Percentiles rank a stretch among this genome's conserved stretches.
Conservation (phyloP, 2,888 invertebrate species). For the Synergus umbraculus region DNA sequence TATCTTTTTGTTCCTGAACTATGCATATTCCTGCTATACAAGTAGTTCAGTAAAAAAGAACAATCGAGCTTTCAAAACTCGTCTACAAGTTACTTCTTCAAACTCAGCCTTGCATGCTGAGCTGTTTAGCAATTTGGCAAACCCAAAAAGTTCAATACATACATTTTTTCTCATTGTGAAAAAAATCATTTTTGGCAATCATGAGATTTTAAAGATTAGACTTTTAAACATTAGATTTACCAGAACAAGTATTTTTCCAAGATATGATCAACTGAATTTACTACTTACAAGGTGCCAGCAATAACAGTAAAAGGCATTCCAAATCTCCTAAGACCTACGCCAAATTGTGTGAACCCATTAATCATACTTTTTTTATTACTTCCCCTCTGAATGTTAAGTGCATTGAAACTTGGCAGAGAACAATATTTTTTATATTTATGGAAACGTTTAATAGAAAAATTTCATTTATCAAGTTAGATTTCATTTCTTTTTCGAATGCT, state of each 20-base stretch:
- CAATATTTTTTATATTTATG: neutral
- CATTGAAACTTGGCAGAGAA: constrained; percentile 25
- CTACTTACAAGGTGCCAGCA: neutral
- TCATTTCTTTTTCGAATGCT: neutral
- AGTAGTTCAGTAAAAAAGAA: constrained; percentile 8
- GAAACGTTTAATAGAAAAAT: neutral
- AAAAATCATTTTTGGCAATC: neutral
- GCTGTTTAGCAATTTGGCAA: constrained; percentile 18
- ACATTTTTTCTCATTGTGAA: neutral
- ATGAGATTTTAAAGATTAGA: neutral
- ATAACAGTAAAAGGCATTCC: constrained; percentile 23
- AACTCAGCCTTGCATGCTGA: constrained; percentile 6
- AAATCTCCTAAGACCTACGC: constrained; percentile 9
- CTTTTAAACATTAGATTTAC: neutral
- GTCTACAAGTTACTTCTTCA: constrained; percentile 4
- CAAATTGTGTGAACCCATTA: constrained; percentile 23
- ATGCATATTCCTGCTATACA: neutral
- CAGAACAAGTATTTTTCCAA: neutral
- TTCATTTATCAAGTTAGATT: neutral
- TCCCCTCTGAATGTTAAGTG: neutral
- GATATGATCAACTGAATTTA: neutral
- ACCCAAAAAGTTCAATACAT: neutral
- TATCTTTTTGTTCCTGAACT: neutral
- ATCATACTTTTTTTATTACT: constrained; percentile 21
- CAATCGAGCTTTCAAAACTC: constrained; percentile 8